A percentile compares a stretch with the other conserved stretches of the same genome.
phyloP scores from a whole-genome alignment of 1,140 invertebrate species.

The Brachionus plicatilis region DNA sequence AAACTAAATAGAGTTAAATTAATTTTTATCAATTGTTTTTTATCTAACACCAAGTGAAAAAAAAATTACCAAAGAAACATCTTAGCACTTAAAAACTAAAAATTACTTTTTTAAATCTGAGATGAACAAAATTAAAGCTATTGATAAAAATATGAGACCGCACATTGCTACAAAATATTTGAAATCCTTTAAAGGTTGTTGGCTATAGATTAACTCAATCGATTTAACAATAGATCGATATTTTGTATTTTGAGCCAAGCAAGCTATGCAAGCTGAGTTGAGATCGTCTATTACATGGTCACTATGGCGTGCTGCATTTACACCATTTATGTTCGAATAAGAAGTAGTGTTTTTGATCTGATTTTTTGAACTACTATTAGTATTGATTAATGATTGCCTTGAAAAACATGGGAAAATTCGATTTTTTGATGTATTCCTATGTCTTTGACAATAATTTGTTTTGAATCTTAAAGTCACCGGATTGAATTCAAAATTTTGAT shows the following conservation, averaged over 20 bases:
- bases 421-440: background rate
- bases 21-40: no score
- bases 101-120: conserved; percentile 17
- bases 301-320: background rate
- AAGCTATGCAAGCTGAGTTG: background rate
- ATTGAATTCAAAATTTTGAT: background rate
- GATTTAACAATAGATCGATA: background rate
- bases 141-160: background rate
- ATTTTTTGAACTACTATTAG: background rate
- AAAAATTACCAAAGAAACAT: background rate
- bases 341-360: background rate
- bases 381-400: background rate
- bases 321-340: background rate
- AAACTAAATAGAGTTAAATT: no score
- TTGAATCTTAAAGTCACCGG: conserved; percentile 32
- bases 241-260: conserved; percentile 12
- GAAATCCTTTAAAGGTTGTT: background rate
- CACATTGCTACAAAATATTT: conserved; percentile 4
- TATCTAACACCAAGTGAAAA: background rate
- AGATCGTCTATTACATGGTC: background rate
- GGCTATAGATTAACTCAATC: background rate
- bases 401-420: background rate
- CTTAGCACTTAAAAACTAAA: background rate
- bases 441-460: conserved; percentile 6
- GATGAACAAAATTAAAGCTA: background rate